Percentiles rank a stretch among this genome's conserved stretches.
These are phyloP conservation scores for Norana najaformis DNA, from an alignment of 2,888 invertebrate genomes.

Conservation along the genomic window DNA sequence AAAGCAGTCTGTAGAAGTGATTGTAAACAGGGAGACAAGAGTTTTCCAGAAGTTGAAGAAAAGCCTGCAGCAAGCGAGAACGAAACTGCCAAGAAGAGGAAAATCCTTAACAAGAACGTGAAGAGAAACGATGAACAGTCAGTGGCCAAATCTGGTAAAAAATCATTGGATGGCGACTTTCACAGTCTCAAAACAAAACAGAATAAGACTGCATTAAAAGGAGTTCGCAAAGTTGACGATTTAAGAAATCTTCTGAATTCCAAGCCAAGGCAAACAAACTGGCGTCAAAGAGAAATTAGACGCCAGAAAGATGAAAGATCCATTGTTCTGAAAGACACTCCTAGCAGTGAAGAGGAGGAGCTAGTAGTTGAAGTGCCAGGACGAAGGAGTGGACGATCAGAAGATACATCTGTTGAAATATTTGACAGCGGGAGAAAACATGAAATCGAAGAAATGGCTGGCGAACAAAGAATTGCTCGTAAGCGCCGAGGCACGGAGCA, in stretches of 20 bases:
- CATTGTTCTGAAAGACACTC: background rate
- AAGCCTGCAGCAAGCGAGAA: background rate
- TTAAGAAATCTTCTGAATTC: background rate
- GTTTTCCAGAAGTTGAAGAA: background rate
- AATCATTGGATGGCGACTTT: background rate
- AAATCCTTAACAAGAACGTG: background rate
- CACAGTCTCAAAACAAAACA: background rate
- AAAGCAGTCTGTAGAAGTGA: background rate
- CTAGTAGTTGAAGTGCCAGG: background rate
- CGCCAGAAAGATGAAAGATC: background rate
- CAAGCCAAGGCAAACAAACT: background rate
- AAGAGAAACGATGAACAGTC: background rate
- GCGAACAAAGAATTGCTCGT: background rate
- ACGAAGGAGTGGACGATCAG: background rate
- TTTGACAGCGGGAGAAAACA: background rate
- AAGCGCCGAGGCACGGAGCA: background rate
- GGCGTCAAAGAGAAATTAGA: background rate
- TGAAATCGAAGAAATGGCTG: background rate
- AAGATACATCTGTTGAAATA: background rate
- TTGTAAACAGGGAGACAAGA: background rate
- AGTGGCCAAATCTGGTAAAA: background rate
- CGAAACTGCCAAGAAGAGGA: background rate
- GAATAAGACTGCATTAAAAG: background rate
- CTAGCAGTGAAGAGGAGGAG: background rate
- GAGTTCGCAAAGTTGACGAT: background rate